These are phyloP conservation scores for Edolisoma coerulescens DNA, from an alignment of 2,113 vertebrate species.

Conservation along the genomic window DNA sequence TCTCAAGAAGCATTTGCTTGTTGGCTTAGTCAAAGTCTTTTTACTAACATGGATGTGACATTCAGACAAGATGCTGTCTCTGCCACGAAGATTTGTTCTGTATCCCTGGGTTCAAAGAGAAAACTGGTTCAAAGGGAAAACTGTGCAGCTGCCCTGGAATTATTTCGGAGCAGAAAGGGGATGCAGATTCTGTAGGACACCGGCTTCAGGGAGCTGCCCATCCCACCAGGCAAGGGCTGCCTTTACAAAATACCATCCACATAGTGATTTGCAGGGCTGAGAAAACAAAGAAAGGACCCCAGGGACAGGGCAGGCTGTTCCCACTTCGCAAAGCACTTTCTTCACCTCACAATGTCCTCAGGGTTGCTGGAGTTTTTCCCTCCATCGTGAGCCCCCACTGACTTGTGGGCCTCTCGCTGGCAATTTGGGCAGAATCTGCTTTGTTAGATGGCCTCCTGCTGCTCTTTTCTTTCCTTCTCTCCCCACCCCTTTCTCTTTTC, in stretches of 20 bases:
- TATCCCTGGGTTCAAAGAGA: too few species aligned
- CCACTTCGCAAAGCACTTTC: not conserved
- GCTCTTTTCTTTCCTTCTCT: slow-evolving; percentile 30
- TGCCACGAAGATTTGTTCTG: rapidly evolving
- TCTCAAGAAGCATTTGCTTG: not conserved
- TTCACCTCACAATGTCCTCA: not conserved
- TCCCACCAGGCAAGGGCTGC: not conserved
- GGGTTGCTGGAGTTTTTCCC: not conserved
- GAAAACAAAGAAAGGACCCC: not conserved
- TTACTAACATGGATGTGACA: rapidly evolving
- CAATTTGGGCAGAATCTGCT: slow-evolving; percentile 45
- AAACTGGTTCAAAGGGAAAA: not conserved
- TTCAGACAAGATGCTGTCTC: not conserved
- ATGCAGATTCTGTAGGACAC: not conserved
- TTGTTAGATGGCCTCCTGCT: slow-evolving; percentile 49
- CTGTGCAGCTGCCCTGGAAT: not conserved
- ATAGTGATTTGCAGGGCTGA: not conserved
- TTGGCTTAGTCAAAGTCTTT: not conserved
- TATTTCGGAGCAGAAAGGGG: not conserved
- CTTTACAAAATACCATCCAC: not conserved
- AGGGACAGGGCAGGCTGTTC: not conserved
- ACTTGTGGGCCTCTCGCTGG: slow-evolving; percentile 23
- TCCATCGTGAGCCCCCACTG: not conserved
- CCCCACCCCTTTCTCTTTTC: not conserved
- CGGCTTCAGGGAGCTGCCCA: not conserved